Evolutionary conservation across 1,140 invertebrate genomes (phyloP).

Genomic region (Notospermus geniculatus): DNA sequence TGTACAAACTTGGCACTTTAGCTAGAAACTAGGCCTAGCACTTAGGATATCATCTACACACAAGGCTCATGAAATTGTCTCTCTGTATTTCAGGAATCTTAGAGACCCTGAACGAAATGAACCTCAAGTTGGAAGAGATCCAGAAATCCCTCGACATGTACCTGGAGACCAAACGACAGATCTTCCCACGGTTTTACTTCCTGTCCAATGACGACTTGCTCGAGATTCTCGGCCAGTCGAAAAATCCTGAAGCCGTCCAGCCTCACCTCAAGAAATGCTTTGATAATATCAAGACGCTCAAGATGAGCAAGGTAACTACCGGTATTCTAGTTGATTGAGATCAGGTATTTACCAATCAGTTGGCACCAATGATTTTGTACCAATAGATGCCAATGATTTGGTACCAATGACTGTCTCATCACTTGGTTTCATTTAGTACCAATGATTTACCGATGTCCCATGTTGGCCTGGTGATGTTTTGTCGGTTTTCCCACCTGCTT

Average conservation of each 20-base stretch:
- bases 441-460: too few relatives aligned
- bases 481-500: too few relatives aligned
- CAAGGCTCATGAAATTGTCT: constrained; percentile 1
- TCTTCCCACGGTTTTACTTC: constrained; percentile 58
- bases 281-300: constrained; percentile 55
- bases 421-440: too few relatives aligned
- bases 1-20: too few relatives aligned
- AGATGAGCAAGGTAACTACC: constrained; percentile 54
- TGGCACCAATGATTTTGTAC: background rate
- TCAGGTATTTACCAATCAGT: background rate
- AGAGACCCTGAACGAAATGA: constrained; percentile 54
- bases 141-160: constrained; percentile 58
- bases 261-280: constrained; percentile 58
- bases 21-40: too few relatives aligned
- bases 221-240: constrained; percentile 57
- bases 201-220: constrained; percentile 57
- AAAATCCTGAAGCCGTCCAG: constrained; percentile 55
- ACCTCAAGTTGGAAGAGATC: constrained; percentile 54
- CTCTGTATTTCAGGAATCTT: constrained; percentile 37
- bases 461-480: too few relatives aligned
- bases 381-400: background rate
- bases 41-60: too few relatives aligned
- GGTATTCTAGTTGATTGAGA: background rate
- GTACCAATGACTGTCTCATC: background rate
- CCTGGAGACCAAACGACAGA: constrained; percentile 56